Base-by-base conservation (phyloP, 2,888 invertebrate genomes). In the Sisyra nigra region DNA sequence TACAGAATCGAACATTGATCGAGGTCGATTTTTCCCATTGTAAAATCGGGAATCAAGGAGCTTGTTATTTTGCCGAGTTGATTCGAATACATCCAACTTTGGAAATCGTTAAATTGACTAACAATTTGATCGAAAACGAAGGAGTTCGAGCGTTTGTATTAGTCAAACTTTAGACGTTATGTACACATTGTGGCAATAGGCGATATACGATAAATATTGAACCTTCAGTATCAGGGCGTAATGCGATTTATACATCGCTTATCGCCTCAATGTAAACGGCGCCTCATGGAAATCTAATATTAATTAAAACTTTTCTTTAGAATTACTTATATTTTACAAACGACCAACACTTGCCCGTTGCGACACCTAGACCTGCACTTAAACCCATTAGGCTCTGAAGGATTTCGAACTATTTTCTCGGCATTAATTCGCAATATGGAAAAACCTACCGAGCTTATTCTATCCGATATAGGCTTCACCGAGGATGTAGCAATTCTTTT, bases 1-100 rank as follows among this genome's bases (percentile, higher is more conserved):
- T 68, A 14, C 69, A 67, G 47, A 66, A 67, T 48, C 65, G 63
- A 46, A 57, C 47, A 34, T 58, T 78, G 24, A 65, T 68, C 47
- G 74, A 74, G 51, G 52, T 80, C 29, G 74, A 78, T 55, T 68
- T 80, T 40, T 76, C 76, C 46, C 72, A 78, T 53, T 79, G 78
- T 54, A 67, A 70, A 50, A 71, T 79, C 40, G 70, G 67, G 2
- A 70, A 78, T 54, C 63, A 65, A 37, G 79, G 78, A 0, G 74
- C 76, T 52, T 65, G 73, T 44, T 77, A 76, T 13, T 59, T 79
- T 2, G 76, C 73, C 1, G 74, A 74, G 48, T 61, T 74, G 46
- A 63, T 72, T 41, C 59, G 51, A 30, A 49, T 64, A 8, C 71
- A 72, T 50, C 60, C 58, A 8, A 65, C 62, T 33, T 52, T 75